A percentile compares a stretch with the other conserved stretches of the same genome.
Evolutionary conservation across 2,797 vertebrate genomes (phyloP).

Genomic region (Lycodopsis pacificus): DNA sequence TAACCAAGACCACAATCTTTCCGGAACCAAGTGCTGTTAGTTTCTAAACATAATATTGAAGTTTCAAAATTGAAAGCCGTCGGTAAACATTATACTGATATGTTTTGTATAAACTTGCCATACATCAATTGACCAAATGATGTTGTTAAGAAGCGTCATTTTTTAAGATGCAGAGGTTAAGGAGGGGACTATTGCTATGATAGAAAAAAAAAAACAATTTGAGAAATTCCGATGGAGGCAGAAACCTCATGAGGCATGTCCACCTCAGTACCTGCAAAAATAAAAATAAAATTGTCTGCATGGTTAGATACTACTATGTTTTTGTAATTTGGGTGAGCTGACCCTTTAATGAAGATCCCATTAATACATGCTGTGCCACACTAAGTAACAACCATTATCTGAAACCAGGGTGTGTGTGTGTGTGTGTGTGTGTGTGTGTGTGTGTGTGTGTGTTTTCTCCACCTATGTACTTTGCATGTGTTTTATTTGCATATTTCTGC

Average conservation of each 20-base stretch:
- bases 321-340: slow-evolving; percentile 13
- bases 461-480: slow-evolving; percentile 10
- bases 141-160: not conserved
- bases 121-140: not conserved
- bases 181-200: not conserved
- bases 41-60: not conserved
- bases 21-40: not conserved
- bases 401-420: too few species aligned
- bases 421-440: not conserved
- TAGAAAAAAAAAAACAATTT: not conserved
- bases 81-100: not conserved
- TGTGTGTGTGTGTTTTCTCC: slow-evolving; percentile 6
- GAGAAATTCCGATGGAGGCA: not conserved
- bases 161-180: not conserved
- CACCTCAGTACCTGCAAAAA: not conserved
- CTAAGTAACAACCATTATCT: slow-evolving; percentile 27
- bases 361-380: slow-evolving; percentile 8
- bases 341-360: slow-evolving; percentile 20
- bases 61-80: not conserved
- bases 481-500: slow-evolving; percentile 32
- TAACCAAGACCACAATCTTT: not conserved
- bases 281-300: not conserved
- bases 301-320: not conserved
- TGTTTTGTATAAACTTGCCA: not conserved
- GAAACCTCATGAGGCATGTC: not conserved